These are phyloP conservation scores for Notodonta dromedarius DNA, from an alignment of 2,888 invertebrate genomes.

Conservation along the genomic window DNA sequence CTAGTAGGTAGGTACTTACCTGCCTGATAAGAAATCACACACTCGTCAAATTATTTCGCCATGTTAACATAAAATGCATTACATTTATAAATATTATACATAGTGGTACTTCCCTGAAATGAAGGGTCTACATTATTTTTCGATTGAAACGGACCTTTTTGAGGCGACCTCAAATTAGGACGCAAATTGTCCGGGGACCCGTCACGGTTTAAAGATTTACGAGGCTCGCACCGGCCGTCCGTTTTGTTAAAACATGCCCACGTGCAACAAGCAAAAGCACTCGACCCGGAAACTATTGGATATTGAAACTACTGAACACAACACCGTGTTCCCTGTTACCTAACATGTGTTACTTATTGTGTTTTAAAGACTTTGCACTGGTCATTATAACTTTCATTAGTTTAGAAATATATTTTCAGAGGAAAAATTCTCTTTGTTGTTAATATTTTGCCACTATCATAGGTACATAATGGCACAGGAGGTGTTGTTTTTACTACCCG, in stretches of 20 bases:
- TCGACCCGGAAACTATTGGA: conserved; percentile 57
- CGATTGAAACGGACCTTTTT: neutral
- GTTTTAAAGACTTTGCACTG: neutral
- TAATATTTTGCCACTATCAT: too few relatives aligned
- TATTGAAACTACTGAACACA: neutral
- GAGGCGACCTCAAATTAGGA: conserved; percentile 21
- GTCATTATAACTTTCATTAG: too few relatives aligned
- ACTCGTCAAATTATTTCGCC: too few relatives aligned
- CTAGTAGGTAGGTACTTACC: too few relatives aligned
- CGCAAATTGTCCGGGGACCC: conserved; percentile 28
- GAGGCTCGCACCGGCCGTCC: conserved; percentile 55
- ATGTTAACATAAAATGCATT: too few relatives aligned
- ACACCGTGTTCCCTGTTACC: neutral
- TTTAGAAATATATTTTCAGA: too few relatives aligned
- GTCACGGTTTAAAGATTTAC: conserved; percentile 69
- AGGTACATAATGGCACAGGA: too few relatives aligned
- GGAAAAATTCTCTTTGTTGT: too few relatives aligned
- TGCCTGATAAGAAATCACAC: too few relatives aligned
- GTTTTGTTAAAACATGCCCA: conserved; percentile 69
- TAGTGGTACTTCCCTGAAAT: neutral
- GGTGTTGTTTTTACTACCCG: too few relatives aligned
- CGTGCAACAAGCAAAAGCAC: conserved; percentile 75
- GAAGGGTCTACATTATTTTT: neutral
- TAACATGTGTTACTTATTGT: neutral
- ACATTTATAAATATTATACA: too few relatives aligned